Evolutionary conservation across 2,113 vertebrate species (phyloP).

Genomic region (Rhea americana): DNA sequence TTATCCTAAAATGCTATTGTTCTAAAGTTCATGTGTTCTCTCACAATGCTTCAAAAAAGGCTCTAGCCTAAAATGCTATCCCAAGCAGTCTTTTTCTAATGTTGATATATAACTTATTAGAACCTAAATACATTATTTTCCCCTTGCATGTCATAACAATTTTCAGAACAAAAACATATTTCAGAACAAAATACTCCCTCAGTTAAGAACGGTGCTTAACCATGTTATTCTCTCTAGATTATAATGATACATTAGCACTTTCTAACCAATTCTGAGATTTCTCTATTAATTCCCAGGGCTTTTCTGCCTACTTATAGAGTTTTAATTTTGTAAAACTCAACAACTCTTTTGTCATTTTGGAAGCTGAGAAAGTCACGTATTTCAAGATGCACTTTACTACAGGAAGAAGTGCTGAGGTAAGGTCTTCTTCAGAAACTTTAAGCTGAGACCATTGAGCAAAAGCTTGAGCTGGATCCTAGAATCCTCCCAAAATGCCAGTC

Average conservation of each 20-base stretch:
- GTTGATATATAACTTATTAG: slow-evolving; percentile 19
- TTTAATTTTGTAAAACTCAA: background rate
- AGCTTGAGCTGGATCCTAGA: background rate
- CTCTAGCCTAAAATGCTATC: background rate
- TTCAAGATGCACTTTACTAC: background rate
- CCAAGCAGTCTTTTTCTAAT: slow-evolving; percentile 32
- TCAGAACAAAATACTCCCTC: background rate
- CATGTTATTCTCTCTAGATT: background rate
- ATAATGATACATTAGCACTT: background rate
- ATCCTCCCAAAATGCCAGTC: background rate
- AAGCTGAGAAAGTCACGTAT: background rate
- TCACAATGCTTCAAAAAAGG: slow-evolving; percentile 1
- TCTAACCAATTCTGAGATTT: background rate
- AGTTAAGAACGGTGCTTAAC: background rate
- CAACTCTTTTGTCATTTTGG: background rate
- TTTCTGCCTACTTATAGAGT: background rate
- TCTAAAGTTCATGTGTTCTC: slow-evolving; percentile 59
- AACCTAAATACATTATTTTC: slow-evolving; percentile 28
- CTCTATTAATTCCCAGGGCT: background rate
- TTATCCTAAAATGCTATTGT: slow-evolving; percentile 76
- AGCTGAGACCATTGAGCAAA: background rate
- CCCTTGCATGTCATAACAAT: background rate
- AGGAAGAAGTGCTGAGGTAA: background rate
- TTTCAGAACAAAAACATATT: background rate
- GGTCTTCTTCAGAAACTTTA: background rate